Evolutionary conservation across 2,797 vertebrate genomes (phyloP).

Genomic region (Neostethus bicornis): DNA sequence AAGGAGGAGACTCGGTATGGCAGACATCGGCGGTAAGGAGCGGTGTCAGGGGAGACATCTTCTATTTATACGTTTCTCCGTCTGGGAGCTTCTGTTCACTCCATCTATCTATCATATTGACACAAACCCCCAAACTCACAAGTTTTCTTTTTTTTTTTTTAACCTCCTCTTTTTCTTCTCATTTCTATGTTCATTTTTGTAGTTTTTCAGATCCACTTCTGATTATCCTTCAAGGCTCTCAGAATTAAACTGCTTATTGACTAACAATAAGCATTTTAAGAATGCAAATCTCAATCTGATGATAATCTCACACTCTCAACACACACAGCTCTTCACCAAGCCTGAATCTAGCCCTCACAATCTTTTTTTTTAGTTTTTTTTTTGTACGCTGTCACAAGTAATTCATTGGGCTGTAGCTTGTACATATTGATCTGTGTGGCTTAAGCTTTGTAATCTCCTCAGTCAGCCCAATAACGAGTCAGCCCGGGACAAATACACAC

Average conservation of each 20-base stretch:
- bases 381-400: constrained; percentile 74
- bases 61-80: constrained; percentile 76
- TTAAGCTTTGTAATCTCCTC: constrained; percentile 80
- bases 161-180: constrained; percentile 6
- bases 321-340: constrained; percentile 8
- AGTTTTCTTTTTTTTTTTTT: constrained; percentile 16
- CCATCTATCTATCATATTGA: constrained; percentile 74
- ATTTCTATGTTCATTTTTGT: constrained; percentile 19
- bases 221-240: constrained; percentile 25
- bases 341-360: constrained; percentile 33
- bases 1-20: constrained; percentile 54
- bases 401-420: constrained; percentile 81
- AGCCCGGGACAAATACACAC: constrained; percentile 20
- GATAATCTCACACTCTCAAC: constrained; percentile 19
- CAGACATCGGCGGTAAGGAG: constrained; percentile 64
- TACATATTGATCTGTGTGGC: constrained; percentile 76
- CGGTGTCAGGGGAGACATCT: constrained; percentile 62
- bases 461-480: constrained; percentile 63
- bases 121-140: constrained; percentile 65
- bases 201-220: constrained; percentile 27
- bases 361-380: constrained; percentile 57
- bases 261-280: constrained; percentile 61
- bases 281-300: constrained; percentile 46
- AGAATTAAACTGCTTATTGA: constrained; percentile 62
- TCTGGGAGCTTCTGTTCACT: constrained; percentile 66